phyloP scores from a whole-genome alignment of 2,888 invertebrate genomes.

The Smittia sp. region DNA sequence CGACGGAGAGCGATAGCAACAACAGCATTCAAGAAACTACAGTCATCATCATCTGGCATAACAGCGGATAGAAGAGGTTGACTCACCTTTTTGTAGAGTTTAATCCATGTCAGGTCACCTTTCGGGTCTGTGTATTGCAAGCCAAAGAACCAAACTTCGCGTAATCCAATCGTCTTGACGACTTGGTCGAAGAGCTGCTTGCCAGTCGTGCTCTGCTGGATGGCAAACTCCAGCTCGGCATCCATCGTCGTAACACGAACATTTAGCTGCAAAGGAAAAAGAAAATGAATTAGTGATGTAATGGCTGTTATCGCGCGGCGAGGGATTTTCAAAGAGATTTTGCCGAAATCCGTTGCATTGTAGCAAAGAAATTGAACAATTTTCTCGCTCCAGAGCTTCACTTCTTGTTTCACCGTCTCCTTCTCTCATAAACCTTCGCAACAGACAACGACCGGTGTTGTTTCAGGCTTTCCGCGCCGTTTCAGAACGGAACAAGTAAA shows the following conservation, averaged over 20 bases:
- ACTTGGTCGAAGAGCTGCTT: conserved; percentile 99
- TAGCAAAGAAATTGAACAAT: too few species aligned
- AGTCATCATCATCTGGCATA: too few species aligned
- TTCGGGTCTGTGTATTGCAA: conserved; percentile 98
- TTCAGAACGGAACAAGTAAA: too few species aligned
- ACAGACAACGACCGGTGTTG: too few species aligned
- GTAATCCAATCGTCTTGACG: conserved; percentile 97
- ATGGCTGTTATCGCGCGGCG: not conserved
- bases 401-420: too few species aligned
- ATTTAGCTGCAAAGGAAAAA: conserved; percentile 74
- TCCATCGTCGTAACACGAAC: conserved; percentile 99
- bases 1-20: too few species aligned
- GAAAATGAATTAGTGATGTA: conserved; percentile 33
- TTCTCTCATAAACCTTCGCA: too few species aligned
- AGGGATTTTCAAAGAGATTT: not conserved
- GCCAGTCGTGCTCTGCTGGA: conserved; percentile 98
- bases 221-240: conserved; percentile 99
- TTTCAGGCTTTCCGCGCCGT: too few species aligned
- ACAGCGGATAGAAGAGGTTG: not conserved
- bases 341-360: not conserved
- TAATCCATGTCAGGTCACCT: conserved; percentile 97
- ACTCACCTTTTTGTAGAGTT: conserved; percentile 97
- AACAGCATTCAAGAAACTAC: too few species aligned
- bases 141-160: conserved; percentile 99
- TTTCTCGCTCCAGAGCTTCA: too few species aligned